Evolutionary conservation across 2,113 vertebrate species (phyloP), one percentile per base, ranked within the genome.

Genomic region (Vanacampus margaritifer): DNA sequence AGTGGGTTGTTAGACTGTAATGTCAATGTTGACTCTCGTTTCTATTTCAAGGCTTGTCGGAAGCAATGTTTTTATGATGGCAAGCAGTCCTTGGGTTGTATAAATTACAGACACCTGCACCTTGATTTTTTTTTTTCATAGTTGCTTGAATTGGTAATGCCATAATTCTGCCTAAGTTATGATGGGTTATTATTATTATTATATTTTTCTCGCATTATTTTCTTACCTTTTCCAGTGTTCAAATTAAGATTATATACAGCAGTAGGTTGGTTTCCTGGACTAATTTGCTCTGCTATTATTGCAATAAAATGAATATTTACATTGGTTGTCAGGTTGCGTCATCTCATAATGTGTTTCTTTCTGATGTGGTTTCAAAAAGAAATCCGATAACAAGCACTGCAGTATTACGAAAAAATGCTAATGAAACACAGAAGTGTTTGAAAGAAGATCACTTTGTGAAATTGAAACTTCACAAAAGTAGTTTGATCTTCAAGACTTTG

Each of bases 81-180:
- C 74, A 73, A 24, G 37, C 62, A 63, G 60, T 78, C 58, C 43
- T 73, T 43, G 32, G 24, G 60, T 83, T 80, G 78, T 71, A 66
- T 81, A 82, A 82, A 60, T 68, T 85, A 77, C 67, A 83, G 69
- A 77, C 80, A 84, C 79, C 75, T 89, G 83, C 84, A 71, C 78
- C 57, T 71, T 36, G 62, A 65, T 72, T 84, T 75, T 84, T 87
- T 87, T 68, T 82, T 2, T 32, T 32, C n/a, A 78, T 78, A 83
- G 83, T 84, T 84, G 78, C 68, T 80, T 83, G 51, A 84, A 79
- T 86, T 71, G 72, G 75, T 79, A 85, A 80, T 80, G 88, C 76
- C 43, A 50, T 81, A 79, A 83, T 78, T 88, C 74, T 67, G 67
- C 24, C 26, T 56, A 73, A 78, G 69, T 69, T 84, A 64, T 45